Base-by-base conservation (phyloP, 1,140 invertebrate genomes). In the Brachionus rubens region DNA sequence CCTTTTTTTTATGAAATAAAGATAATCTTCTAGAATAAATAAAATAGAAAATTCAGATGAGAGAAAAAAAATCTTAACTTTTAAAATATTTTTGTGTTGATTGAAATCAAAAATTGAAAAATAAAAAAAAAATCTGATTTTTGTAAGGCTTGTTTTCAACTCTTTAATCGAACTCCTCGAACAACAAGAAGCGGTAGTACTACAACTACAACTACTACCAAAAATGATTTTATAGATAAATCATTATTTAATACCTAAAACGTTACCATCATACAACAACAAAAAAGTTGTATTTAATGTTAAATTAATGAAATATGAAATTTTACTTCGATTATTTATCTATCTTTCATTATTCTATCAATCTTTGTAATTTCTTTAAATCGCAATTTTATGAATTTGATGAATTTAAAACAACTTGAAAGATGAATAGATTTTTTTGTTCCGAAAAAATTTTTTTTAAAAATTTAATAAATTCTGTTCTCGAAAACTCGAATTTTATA, bases 281-380 rank as follows among this genome's bases (percentile, higher is more conserved):
- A n/a, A n/a, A n/a, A 36, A 16, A 59, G 19, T 12, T 48, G 14
- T 59, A 33, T 59, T 65, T 65, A 65, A 65, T 65, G 59, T 65
- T 65, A 43, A 41, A 65, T 65, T 65, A 65, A 65, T 65, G 59
- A 65, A 65, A 65, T 43, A 65, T 43, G 59, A 65, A 65, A 65
- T 65, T 65, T 65, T 28, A 33, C 36, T 36, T 62, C 36, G 21
- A 36, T 33, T 62, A 65, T 59, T 59, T 59, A 59, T 59, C 54
- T 59, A 59, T 59, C 54, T 59, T 59, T 59, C 54, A 59, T 59
- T 59, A 36, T 16, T 59, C 54, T 19, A 59, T 59, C 54, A 10
- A 59, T 59, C 54, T 59, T 59, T 30, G 19, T 33, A 28, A 59
- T 59, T 59, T 59, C 36, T 33, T 59, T 33, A 36, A 16, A n/a